Percentiles rank a stretch among this genome's conserved stretches.
Conservation (phyloP, 1,140 invertebrate species). For the Solenopsis invicta region DNA sequence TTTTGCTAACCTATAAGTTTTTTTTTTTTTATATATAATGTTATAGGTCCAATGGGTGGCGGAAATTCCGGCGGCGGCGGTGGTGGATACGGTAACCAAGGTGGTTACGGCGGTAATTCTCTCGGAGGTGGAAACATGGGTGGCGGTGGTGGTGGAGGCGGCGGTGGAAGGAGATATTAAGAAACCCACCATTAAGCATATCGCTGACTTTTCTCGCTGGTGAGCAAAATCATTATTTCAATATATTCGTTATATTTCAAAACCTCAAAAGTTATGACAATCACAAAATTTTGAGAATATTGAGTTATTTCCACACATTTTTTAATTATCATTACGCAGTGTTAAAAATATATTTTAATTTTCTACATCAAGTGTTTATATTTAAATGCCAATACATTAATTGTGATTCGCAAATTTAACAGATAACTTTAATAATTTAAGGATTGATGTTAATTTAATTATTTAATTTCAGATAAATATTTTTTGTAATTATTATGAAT, state of each 20-base stretch:
- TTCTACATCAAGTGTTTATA: too few relatives aligned
- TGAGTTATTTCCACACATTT: background rate
- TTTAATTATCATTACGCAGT: background rate
- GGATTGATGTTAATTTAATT: constrained; percentile 13
- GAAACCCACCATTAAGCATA: constrained; percentile 17
- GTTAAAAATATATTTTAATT: background rate
- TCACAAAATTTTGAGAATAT: background rate
- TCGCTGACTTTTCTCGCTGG: constrained; percentile 75
- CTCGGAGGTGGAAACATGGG: constrained; percentile 82
- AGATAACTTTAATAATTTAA: background rate
- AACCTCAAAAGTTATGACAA: background rate
- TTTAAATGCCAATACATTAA: background rate
- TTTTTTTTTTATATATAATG: constrained; percentile 27
- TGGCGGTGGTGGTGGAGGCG: constrained; percentile 75
- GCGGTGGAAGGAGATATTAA: constrained; percentile 84
- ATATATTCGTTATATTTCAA: background rate
- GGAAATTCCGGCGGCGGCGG: constrained; percentile 87
- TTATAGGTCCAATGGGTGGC: constrained; percentile 81
- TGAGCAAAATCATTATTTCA: constrained; percentile 73
- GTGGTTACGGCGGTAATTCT: constrained; percentile 82
- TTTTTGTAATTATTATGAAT: constrained; percentile 10
- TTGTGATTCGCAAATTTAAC: background rate
- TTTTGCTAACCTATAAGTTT: constrained; percentile 26
- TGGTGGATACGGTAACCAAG: constrained; percentile 87
- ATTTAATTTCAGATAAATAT: background rate